Evolutionary conservation across 1,140 invertebrate species (phyloP).

Genomic region (Proctacanthus coquilletti): DNA sequence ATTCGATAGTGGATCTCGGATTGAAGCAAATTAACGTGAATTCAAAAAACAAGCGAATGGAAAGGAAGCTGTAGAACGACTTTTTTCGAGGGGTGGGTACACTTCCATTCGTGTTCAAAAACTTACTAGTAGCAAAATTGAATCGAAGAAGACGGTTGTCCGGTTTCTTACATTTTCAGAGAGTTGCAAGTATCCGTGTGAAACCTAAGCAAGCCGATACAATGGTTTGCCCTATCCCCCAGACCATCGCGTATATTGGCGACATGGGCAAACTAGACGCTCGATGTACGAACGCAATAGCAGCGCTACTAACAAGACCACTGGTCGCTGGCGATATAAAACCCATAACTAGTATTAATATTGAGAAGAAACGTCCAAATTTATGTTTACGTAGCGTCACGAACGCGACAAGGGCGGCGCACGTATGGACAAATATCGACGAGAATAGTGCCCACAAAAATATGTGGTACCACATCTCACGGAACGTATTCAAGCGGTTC

Average conservation of each 20-base stretch:
- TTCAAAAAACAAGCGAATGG: too few species aligned
- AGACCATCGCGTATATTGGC: conserved; percentile 77
- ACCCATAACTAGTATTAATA: conserved; percentile 76
- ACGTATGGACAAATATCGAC: conserved; percentile 78
- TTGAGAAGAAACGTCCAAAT: conserved; percentile 82
- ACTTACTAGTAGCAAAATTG: too few species aligned
- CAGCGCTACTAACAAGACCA: conserved; percentile 78
- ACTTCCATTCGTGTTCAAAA: too few species aligned
- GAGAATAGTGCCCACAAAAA: conserved; percentile 80
- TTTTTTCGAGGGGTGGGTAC: too few species aligned
- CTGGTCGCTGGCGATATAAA: conserved; percentile 70
- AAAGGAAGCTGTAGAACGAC: too few species aligned
- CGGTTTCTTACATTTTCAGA: too few species aligned
- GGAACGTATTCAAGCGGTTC: conserved; percentile 45
- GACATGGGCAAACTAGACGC: conserved; percentile 77
- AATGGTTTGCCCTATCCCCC: conserved; percentile 87
- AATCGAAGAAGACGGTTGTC: too few species aligned
- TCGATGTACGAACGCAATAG: conserved; percentile 84
- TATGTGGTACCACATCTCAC: conserved; percentile 93
- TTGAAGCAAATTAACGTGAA: too few species aligned
- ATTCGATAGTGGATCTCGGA: too few species aligned
- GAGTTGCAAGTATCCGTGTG: conserved; percentile 79
- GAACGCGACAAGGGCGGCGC: conserved; percentile 81
- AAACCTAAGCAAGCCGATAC: conserved; percentile 76
- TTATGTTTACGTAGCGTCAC: conserved; percentile 80